Conservation (phyloP, 2,888 invertebrate genomes). For the Drosophila anceps region DNA sequence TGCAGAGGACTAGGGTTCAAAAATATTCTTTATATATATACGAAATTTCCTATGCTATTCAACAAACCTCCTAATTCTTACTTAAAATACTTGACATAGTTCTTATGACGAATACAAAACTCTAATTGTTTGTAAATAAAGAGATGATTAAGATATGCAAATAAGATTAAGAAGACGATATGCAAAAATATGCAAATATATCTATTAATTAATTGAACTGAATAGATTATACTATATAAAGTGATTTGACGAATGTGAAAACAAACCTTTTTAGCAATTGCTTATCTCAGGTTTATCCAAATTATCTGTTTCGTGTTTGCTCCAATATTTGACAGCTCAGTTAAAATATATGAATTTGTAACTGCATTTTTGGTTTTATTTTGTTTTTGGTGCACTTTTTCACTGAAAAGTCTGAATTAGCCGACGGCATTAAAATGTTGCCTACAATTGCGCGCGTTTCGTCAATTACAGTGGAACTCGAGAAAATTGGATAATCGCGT, state of each 20-base stretch:
- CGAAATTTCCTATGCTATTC: no score
- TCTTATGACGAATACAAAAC: no score
- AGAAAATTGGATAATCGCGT: slow-evolving; percentile 13
- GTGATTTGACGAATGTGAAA: background rate
- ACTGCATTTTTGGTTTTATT: background rate
- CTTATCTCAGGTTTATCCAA: slow-evolving; percentile 10
- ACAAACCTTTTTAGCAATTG: slow-evolving; percentile 18
- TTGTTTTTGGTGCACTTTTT: background rate
- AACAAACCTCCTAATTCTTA: no score
- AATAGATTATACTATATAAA: background rate
- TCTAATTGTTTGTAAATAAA: background rate
- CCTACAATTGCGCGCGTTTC: slow-evolving; percentile 57
- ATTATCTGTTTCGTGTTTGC: background rate
- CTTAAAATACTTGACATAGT: no score
- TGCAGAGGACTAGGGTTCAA: no score
- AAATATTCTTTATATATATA: no score
- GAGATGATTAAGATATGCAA: background rate
- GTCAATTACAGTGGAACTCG: slow-evolving; percentile 19
- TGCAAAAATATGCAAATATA: background rate
- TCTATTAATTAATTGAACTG: background rate
- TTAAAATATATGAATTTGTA: background rate
- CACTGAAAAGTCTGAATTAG: slow-evolving; percentile 14
- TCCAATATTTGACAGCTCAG: background rate
- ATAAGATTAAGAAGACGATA: no score
- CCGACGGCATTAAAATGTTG: slow-evolving; percentile 65